Conservation (phyloP, 2,113 vertebrate species). For the Arvicanthis niloticus region DNA sequence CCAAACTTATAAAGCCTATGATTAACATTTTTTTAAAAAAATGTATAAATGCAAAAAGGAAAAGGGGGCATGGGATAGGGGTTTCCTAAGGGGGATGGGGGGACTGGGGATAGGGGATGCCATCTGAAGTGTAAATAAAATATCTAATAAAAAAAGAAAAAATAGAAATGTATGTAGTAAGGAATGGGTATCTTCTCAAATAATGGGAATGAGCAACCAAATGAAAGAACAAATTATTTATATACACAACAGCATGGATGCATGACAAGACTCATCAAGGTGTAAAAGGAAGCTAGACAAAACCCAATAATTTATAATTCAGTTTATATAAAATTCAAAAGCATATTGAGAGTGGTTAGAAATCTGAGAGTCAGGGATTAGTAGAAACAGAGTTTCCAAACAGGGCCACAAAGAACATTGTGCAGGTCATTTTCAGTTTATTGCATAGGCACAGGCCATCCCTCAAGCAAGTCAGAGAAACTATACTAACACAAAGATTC, state of each 20-base stretch:
- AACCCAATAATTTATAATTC: not conserved
- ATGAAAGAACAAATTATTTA: not conserved
- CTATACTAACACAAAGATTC: not conserved
- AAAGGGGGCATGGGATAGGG: no score
- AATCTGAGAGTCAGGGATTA: not conserved
- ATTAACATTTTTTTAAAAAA: no score
- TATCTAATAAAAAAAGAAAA: no score
- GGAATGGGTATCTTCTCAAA: not conserved
- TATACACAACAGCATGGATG: not conserved
- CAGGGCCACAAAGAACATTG: not conserved
- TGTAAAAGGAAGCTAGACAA: not conserved
- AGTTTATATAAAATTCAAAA: not conserved
- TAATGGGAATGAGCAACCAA: not conserved
- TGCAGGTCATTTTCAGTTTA: not conserved
- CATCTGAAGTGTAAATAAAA: no score
- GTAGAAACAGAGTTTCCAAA: not conserved
- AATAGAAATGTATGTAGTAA: constrained; percentile 28
- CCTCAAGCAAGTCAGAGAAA: constrained; percentile 35
- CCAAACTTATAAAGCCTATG: no score
- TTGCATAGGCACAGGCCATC: not conserved
- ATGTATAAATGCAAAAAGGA: no score
- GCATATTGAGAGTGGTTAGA: not conserved
- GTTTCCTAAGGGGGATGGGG: no score
- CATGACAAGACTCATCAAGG: not conserved
- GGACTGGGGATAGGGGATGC: no score